Percentiles rank a stretch among this genome's conserved stretches.
These are phyloP conservation scores for Plectrocnemia conspersa DNA, from an alignment of 1,140 invertebrate species.

Conservation along the genomic window DNA sequence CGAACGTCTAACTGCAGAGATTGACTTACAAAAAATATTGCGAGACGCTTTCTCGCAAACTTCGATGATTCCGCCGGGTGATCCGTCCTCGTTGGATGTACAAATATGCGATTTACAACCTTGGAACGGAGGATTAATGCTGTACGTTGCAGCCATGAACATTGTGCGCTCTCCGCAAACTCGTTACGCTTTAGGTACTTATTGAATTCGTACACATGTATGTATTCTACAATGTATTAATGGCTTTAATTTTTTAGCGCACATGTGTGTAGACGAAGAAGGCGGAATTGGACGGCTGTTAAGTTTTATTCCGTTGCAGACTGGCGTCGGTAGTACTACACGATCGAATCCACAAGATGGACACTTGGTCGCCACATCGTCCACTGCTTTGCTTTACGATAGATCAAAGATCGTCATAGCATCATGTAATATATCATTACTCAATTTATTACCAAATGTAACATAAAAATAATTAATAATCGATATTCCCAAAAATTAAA, in stretches of 20 bases:
- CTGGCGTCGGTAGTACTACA: neutral
- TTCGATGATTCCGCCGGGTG: conserved; percentile 36
- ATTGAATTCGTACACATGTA: neutral
- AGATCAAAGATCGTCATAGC: conserved; percentile 21
- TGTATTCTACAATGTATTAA: neutral
- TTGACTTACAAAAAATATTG: conserved; percentile 29
- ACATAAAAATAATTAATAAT: too few species aligned
- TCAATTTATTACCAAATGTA: too few species aligned
- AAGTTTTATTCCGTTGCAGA: conserved; percentile 23
- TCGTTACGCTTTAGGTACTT: conserved; percentile 64
- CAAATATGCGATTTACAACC: conserved; percentile 47
- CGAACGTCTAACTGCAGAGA: conserved; percentile 22
- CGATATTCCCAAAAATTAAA: too few species aligned
- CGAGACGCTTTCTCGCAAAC: conserved; percentile 27
- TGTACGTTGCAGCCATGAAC: conserved; percentile 70
- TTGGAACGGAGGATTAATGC: conserved; percentile 60
- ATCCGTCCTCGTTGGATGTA: conserved; percentile 63
- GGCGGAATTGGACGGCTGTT: conserved; percentile 38
- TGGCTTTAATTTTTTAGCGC: conserved; percentile 34
- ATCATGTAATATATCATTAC: conserved; percentile 26
- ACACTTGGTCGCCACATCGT: conserved; percentile 22
- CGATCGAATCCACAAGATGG: neutral
- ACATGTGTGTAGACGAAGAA: conserved; percentile 38
- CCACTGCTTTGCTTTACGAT: conserved; percentile 21
- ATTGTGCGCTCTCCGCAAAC: conserved; percentile 59